Percentiles rank a stretch among this genome's conserved stretches.
Evolutionary conservation across 2,797 vertebrate genomes (phyloP).

Genomic region (Falco cherrug): DNA sequence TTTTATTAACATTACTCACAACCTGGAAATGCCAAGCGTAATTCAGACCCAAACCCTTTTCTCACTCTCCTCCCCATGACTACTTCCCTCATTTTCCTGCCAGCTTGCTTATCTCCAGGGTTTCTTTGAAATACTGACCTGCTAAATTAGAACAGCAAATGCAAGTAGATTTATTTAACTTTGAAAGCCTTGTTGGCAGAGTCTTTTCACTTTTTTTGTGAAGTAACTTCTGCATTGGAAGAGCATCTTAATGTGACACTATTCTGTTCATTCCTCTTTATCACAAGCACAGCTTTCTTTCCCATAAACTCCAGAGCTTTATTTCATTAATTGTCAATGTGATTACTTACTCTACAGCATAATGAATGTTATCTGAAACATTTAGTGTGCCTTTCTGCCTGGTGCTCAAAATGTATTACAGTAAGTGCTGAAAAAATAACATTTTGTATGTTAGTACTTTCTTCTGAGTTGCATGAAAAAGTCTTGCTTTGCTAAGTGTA

Average conservation of each 20-base stretch:
- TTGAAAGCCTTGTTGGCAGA: constrained; percentile 40
- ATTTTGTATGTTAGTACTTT: background rate
- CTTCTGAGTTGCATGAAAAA: background rate
- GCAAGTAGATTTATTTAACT: constrained; percentile 36
- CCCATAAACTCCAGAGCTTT: background rate
- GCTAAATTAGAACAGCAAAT: constrained; percentile 27
- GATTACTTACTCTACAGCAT: background rate
- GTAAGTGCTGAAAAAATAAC: background rate
- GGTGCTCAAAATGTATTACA: background rate
- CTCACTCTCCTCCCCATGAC: background rate
- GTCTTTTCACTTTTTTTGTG: constrained; percentile 8
- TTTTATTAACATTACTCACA: constrained; percentile 65
- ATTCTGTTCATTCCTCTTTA: background rate
- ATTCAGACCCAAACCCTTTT: constrained; percentile 20
- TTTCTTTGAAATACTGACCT: constrained; percentile 43
- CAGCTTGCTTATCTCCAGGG: constrained; percentile 1
- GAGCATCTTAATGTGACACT: background rate
- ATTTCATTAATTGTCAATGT: background rate
- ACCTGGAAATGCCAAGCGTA: constrained; percentile 30
- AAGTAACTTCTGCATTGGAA: background rate
- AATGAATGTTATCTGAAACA: background rate
- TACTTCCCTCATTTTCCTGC: background rate
- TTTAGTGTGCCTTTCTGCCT: background rate
- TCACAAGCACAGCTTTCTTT: background rate
- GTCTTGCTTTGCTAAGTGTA: background rate